Evolutionary conservation across 2,113 vertebrate genomes (phyloP), one percentile per base, ranked within the genome.

Genomic region (Cyprinodon tularosa): DNA sequence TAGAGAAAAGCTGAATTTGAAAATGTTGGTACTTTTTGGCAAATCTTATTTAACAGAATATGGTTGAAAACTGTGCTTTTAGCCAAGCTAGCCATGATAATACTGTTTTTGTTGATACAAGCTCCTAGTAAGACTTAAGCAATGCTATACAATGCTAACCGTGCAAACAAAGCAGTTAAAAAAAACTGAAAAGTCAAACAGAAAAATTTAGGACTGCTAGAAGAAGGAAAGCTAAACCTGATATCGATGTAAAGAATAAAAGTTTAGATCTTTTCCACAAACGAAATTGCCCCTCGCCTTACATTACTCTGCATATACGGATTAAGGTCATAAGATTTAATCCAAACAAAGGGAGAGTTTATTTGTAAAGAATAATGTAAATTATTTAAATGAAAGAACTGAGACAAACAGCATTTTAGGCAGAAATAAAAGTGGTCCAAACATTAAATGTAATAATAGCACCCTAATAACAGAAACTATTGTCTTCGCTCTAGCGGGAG

Each of bases 381-480:
- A 68, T 13, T 22, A 59, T 53, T 66, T 62, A 42, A 53, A 50
- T 68, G n/a, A 59, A 73, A 81, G 66, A 76, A 82, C 12, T 57
- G 74, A 86, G 72, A 86, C 72, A 86, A 82, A 83, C 50, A 62
- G 47, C 40, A 68, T 64, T 77, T 86, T 68, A 64, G 45, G 11
- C 3, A 37, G 47, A 77, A 76, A 84, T 76, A 68, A 82, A 88
- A 82, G 39, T 74, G 63, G 38, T 74, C 65, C 74, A 71, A 76
- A 57, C 74, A 71, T 69, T 68, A 71, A 79, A 84, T 81, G 77
- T 45, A 82, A 81, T 71, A 66, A 77, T 85, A 86, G 61, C 39
- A 64, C 74, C 71, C 68, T 76, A 77, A 67, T 78, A n/a, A 64
- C 83, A 77, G 63, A 80, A 87, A 66, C 11, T 71, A 86, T 83